Evolutionary conservation across 2,888 invertebrate species (phyloP).

Genomic region (Onthophagus sagittarius): DNA sequence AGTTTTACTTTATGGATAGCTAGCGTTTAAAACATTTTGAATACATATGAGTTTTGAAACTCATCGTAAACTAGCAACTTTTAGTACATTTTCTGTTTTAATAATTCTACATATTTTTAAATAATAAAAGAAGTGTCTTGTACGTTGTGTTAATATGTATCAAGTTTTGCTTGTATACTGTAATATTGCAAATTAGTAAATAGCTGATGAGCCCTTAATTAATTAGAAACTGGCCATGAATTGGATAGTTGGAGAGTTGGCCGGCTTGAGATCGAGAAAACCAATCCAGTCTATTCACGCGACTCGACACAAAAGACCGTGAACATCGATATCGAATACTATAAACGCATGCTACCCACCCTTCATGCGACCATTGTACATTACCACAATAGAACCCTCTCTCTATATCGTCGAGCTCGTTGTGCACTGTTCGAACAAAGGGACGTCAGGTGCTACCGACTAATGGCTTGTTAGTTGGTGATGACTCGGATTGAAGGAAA

Average conservation of each 20-base stretch:
- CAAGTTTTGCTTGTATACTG: background rate
- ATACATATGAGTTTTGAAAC: too few relatives aligned
- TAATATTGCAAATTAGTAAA: background rate
- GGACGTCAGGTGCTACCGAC: constrained; percentile 13
- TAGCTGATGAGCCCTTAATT: background rate
- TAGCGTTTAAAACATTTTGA: too few relatives aligned
- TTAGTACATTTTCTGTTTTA: too few relatives aligned
- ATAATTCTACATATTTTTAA: too few relatives aligned
- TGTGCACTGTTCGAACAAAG: background rate
- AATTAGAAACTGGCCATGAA: background rate
- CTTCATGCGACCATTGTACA: background rate
- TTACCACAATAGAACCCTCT: constrained; percentile 3
- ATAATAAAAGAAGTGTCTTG: too few relatives aligned
- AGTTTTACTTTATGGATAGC: too few relatives aligned
- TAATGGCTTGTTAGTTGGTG: constrained; percentile 18
- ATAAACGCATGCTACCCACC: background rate
- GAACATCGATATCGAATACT: background rate
- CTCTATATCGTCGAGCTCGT: background rate
- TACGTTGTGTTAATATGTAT: background rate
- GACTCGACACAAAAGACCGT: background rate
- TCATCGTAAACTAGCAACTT: too few relatives aligned
- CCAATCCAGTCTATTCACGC: background rate
- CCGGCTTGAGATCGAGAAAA: background rate
- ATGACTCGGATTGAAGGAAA: constrained; percentile 9
- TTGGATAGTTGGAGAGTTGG: background rate